Percentiles rank a stretch among this genome's conserved stretches.
phyloP scores from a whole-genome alignment of 2,888 invertebrate species.

The Leucophenga montana region DNA sequence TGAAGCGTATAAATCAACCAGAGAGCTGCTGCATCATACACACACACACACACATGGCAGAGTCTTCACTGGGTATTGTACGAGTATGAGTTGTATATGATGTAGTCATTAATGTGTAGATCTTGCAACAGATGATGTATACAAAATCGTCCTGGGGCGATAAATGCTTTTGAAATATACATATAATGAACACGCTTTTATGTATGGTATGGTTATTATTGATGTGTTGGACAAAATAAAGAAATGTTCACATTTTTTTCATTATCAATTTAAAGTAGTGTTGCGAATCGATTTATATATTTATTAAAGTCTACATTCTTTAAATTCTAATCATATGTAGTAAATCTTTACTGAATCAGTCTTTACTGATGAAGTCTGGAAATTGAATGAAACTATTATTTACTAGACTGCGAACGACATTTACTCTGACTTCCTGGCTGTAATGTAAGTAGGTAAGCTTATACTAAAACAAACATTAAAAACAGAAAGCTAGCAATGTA shows the following conservation, averaged over 20 bases:
- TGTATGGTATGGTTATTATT: not conserved
- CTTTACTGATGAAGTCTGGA: no score
- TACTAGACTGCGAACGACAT: no score
- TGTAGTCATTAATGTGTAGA: conserved; percentile 5
- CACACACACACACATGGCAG: conserved; percentile 20
- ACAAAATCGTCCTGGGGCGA: conserved; percentile 61
- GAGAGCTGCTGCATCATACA: conserved; percentile 31
- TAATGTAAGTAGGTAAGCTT: no score
- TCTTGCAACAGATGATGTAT: conserved; percentile 43
- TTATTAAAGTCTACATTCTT: no score
- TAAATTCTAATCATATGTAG: no score
- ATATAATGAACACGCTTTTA: conserved; percentile 57
- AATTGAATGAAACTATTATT: no score
- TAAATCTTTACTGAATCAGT: no score
- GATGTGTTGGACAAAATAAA: not conserved
- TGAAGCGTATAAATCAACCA: conserved; percentile 72
- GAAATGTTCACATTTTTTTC: not conserved
- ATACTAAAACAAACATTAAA: no score
- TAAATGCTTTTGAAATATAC: conserved; percentile 62
- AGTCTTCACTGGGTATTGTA: conserved; percentile 51
- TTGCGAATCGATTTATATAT: no score
- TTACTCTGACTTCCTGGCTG: no score
- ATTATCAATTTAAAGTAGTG: no score
- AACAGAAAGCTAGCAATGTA: no score
- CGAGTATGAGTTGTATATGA: conserved; percentile 31